These are phyloP conservation scores for Anagrus nilaparvatae DNA, from an alignment of 1,140 invertebrate genomes.

Conservation along the genomic window DNA sequence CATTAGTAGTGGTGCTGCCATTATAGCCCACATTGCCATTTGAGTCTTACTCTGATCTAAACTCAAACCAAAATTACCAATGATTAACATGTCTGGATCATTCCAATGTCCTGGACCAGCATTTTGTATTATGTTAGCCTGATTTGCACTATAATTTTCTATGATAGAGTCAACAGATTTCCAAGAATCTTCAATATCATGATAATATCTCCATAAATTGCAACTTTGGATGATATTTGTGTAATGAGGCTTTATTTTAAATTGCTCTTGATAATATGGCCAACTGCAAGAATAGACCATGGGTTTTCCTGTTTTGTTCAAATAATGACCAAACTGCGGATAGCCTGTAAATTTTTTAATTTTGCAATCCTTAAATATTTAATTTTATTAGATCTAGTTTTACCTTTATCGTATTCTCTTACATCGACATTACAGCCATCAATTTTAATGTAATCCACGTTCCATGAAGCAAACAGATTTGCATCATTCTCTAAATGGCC, in stretches of 20 bases:
- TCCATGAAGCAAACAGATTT: constrained; percentile 90
- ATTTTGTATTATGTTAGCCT: constrained; percentile 78
- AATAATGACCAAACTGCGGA: constrained; percentile 75
- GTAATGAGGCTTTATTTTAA: constrained; percentile 79
- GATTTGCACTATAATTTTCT: constrained; percentile 90
- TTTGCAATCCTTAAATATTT: constrained; percentile 7
- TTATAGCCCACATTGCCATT: constrained; percentile 95
- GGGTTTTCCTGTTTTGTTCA: constrained; percentile 78
- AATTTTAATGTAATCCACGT: constrained; percentile 92
- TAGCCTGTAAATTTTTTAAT: constrained; percentile 51
- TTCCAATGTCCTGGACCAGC: constrained; percentile 96
- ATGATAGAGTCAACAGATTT: constrained; percentile 83
- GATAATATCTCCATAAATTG: constrained; percentile 94
- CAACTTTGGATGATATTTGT: constrained; percentile 76
- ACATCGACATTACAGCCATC: constrained; percentile 89
- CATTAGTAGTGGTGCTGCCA: constrained; percentile 93
- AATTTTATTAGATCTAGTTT: constrained; percentile 12
- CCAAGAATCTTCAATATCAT: constrained; percentile 95
- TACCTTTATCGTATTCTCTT: constrained; percentile 67
- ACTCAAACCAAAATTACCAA: constrained; percentile 93
- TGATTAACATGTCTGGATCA: constrained; percentile 95
- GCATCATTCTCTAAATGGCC: constrained; percentile 80
- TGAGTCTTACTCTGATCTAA: constrained; percentile 93
- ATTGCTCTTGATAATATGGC: constrained; percentile 91
- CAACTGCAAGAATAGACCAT: constrained; percentile 97